These are phyloP conservation scores for Ceyx cyanopectus DNA, from an alignment of 2,113 vertebrate genomes.

Conservation along the genomic window DNA sequence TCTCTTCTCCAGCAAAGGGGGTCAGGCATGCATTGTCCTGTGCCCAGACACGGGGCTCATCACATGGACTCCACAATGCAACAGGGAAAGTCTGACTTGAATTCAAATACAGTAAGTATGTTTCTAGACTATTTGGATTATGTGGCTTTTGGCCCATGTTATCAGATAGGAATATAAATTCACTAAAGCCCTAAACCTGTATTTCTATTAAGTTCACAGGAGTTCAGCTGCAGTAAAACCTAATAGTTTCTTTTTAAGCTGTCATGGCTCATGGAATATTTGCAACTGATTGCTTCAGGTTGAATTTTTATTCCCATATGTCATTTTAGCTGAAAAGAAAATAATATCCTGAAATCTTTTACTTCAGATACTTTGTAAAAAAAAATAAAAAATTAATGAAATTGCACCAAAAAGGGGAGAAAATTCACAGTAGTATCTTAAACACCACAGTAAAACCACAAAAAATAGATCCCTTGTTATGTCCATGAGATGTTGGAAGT, in stretches of 20 bases:
- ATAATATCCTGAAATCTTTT: not conserved
- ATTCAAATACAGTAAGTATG: not conserved
- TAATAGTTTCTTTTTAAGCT: not conserved
- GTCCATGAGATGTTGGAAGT: not conserved
- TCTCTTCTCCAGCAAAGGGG: not conserved
- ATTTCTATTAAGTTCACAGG: accelerated
- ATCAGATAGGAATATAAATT: accelerated
- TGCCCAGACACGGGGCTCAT: accelerated
- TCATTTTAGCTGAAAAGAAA: not conserved
- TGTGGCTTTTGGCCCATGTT: not conserved
- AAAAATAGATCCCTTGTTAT: not conserved
- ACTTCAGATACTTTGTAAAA: not conserved
- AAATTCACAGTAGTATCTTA: not conserved
- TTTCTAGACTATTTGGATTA: not conserved
- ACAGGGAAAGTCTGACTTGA: not conserved
- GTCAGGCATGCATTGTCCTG: accelerated
- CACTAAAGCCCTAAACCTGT: not conserved
- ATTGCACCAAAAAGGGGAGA: not conserved
- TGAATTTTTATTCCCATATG: not conserved
- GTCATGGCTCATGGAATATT: not conserved
- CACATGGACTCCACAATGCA: accelerated
- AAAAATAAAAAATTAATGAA: not conserved
- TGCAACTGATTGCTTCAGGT: not conserved
- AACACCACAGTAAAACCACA: not conserved
- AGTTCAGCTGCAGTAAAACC: not conserved